Base-by-base conservation (phyloP, 2,888 invertebrate genomes). In the Byasa hedistus region DNA sequence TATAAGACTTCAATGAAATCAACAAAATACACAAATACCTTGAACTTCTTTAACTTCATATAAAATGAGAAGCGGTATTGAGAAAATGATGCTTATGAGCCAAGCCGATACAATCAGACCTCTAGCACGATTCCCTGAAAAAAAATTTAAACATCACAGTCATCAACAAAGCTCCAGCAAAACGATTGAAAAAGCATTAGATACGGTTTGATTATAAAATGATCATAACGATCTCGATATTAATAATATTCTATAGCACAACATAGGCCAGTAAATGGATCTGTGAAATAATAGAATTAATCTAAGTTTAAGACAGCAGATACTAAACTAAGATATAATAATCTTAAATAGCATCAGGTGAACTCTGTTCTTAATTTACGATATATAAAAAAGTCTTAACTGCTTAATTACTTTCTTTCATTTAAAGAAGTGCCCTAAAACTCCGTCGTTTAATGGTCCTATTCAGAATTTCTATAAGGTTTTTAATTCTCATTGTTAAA, bases 121-220 rank as follows among this genome's bases (percentile, higher is more conserved):
- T 72, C 96, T 93, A 0, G 97, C 97, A 73, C 97, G 93, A 82
- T 96, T 95, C 97, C 97, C 97, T 97, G 91, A 51, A 93, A 52
- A 0, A 27, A n/a, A 48, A 48, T 36, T 7, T 7, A 10, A 36
- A 36, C 32, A 48, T 19, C 19, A n/a, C 5, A 19, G 19, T 7
- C 48, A 48, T 19, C 19, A 4, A 15, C 15, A 44, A 44, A 44
- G 19, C 44, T 19, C 4, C 17, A 44, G 15, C 2, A 44, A 17
- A 4, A 15, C 19, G 4, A 44, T 44, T 19, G n/a, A n/a, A n/a
- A n/a, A n/a, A n/a, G n/a, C n/a, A n/a, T n/a, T n/a, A n/a, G n/a
- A n/a, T n/a, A n/a, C n/a, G n/a, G n/a, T n/a, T n/a, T n/a, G n/a
- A n/a, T n/a, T n/a, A n/a, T n/a, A n/a, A n/a, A n/a, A n/a, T n/a